Percentiles rank a stretch among this genome's conserved stretches.
Evolutionary conservation across 2,888 invertebrate genomes (phyloP).

Genomic region (Apamea epomidion): DNA sequence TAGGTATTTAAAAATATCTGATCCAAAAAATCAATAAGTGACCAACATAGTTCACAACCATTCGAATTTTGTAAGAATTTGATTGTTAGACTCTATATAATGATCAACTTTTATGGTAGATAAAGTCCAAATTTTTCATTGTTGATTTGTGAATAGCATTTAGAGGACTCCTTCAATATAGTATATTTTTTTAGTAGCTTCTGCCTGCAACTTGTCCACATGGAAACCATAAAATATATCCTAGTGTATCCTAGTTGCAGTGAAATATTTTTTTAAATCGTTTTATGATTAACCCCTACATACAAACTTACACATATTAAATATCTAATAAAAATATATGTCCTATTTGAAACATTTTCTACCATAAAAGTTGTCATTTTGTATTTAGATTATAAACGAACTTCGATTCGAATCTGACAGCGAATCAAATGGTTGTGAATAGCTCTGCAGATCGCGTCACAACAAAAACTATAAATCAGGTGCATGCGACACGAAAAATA

Average conservation of each 20-base stretch:
- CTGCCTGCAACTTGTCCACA: background rate
- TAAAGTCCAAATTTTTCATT: no score
- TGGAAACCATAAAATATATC: background rate
- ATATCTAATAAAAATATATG: background rate
- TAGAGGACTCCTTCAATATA: background rate
- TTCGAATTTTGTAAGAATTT: background rate
- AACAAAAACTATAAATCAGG: background rate
- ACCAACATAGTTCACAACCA: background rate
- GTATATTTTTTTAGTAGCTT: background rate
- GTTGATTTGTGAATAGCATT: background rate
- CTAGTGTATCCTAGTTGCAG: background rate
- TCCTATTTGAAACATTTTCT: background rate
- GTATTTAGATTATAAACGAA: background rate
- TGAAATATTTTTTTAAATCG: background rate
- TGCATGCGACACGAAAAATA: background rate
- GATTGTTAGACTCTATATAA: background rate
- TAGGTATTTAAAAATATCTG: background rate
- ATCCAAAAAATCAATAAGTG: background rate
- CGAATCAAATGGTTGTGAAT: background rate
- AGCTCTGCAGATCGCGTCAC: background rate
- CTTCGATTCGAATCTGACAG: background rate
- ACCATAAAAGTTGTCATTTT: background rate
- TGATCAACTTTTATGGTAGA: background rate
- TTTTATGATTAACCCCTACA: background rate
- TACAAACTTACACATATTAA: background rate